A percentile compares a stretch with the other conserved stretches of the same genome.
These are phyloP conservation scores for Anguilla megastoma DNA, from an alignment of 2,797 vertebrate species.

Conservation along the genomic window DNA sequence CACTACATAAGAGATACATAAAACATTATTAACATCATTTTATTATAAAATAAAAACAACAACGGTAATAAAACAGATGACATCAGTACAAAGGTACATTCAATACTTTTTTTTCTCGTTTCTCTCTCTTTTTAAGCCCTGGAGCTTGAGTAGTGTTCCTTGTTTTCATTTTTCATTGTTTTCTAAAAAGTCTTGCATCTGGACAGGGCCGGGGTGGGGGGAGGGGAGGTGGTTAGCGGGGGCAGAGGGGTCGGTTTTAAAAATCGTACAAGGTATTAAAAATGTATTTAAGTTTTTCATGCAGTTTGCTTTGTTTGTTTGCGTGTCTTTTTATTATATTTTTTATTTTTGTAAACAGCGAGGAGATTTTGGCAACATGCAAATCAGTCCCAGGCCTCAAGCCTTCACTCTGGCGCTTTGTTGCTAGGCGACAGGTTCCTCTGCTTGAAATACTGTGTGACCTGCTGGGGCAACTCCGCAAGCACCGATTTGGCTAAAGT, in stretches of 20 bases:
- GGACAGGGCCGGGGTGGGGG: slow-evolving; percentile 27
- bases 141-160: slow-evolving; percentile 26
- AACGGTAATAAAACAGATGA: slow-evolving; percentile 74
- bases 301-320: slow-evolving; percentile 57
- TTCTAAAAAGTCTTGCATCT: slow-evolving; percentile 42
- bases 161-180: slow-evolving; percentile 30
- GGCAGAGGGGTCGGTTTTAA: slow-evolving; percentile 51
- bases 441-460: slow-evolving; percentile 97
- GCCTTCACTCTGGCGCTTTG: slow-evolving; percentile 78
- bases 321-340: slow-evolving; percentile 52
- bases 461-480: slow-evolving; percentile 96
- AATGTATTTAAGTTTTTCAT: slow-evolving; percentile 56
- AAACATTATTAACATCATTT: slow-evolving; percentile 66
- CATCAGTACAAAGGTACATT: slow-evolving; percentile 89
- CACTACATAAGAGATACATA: slow-evolving; percentile 74
- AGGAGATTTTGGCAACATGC: slow-evolving; percentile 76
- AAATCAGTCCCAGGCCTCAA: slow-evolving; percentile 52
- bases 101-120: slow-evolving; percentile 73
- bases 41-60: slow-evolving; percentile 63
- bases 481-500: slow-evolving; percentile 95
- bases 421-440: slow-evolving; percentile 87
- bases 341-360: slow-evolving; percentile 63
- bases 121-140: slow-evolving; percentile 34
- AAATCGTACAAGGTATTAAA: slow-evolving; percentile 45
- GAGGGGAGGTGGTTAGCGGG: not conserved